Percentiles rank a stretch among this genome's conserved stretches.
These are phyloP conservation scores for Taeniopygia guttata DNA, from an alignment of 2,797 vertebrate genomes.

Conservation along the genomic window DNA sequence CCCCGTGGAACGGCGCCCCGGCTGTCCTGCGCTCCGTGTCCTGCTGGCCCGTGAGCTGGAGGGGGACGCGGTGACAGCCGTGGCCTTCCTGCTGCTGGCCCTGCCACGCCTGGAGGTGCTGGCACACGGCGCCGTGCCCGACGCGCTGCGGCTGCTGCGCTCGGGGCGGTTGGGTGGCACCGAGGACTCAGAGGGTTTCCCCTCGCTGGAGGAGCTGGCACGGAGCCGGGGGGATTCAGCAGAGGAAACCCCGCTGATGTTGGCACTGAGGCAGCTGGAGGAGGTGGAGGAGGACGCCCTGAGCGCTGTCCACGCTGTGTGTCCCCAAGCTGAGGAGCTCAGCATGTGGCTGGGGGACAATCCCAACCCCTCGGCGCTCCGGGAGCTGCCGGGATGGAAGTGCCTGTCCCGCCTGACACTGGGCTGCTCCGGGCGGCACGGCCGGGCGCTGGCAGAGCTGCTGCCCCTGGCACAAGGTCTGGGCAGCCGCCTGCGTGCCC, in stretches of 20 bases:
- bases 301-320: slow-evolving; percentile 56
- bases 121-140: slow-evolving; percentile 58
- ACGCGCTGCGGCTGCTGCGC: slow-evolving; percentile 74
- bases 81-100: slow-evolving; percentile 80
- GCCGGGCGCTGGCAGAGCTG: slow-evolving; percentile 63
- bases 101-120: slow-evolving; percentile 75
- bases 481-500: slow-evolving; percentile 70
- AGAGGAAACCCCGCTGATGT: rapidly evolving
- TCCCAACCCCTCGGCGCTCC: background rate
- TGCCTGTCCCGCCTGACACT: slow-evolving; percentile 72
- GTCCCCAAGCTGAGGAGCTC: slow-evolving; percentile 67
- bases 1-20: background rate
- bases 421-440: slow-evolving; percentile 28
- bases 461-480: slow-evolving; percentile 49
- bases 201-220: slow-evolving; percentile 72
- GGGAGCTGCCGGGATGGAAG: slow-evolving; percentile 65
- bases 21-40: slow-evolving; percentile 49
- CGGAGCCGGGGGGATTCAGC: background rate
- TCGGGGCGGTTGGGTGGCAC: background rate
- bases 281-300: slow-evolving; percentile 70
- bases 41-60: slow-evolving; percentile 76
- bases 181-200: slow-evolving; percentile 54
- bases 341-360: slow-evolving; percentile 49
- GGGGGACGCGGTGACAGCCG: background rate
- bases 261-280: slow-evolving; percentile 45